Conservation (phyloP, 2,888 invertebrate species). For the Drosophila phalerata region DNA sequence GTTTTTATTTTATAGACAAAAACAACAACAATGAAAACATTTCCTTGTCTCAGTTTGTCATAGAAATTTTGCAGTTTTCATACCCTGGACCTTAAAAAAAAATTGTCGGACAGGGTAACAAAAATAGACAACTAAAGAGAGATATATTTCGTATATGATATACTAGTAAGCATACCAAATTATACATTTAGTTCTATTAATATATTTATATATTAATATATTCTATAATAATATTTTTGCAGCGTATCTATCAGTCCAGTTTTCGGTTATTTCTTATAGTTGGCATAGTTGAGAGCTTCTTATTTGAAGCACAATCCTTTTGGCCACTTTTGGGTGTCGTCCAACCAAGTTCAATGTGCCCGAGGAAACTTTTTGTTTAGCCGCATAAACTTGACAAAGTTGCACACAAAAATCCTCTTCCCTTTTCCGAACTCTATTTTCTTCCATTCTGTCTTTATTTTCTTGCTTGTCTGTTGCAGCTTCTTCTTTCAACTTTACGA, state of each 20-base stretch:
- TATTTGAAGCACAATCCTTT: constrained; percentile 24
- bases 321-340: constrained; percentile 23
- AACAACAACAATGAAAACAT: constrained; percentile 39
- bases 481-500: constrained; percentile 36
- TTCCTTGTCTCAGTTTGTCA: constrained; percentile 46
- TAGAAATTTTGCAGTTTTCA: not conserved
- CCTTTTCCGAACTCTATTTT: not conserved
- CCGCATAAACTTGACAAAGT: constrained; percentile 47
- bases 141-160: too few relatives aligned
- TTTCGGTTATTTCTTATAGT: not conserved
- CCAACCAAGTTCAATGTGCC: constrained; percentile 52
- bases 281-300: not conserved
- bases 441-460: not conserved
- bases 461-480: not conserved
- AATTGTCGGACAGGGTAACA: not conserved
- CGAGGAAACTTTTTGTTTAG: constrained; percentile 26
- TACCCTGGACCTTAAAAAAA: constrained; percentile 6
- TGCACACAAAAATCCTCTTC: constrained; percentile 14
- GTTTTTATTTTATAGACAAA: constrained; percentile 27
- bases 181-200: too few relatives aligned
- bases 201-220: too few relatives aligned
- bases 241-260: not conserved
- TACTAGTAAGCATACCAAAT: too few relatives aligned
- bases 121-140: too few relatives aligned
- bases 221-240: not conserved